Conservation (phyloP, 2,113 vertebrate species). For the Gallinago jamesoni region DNA sequence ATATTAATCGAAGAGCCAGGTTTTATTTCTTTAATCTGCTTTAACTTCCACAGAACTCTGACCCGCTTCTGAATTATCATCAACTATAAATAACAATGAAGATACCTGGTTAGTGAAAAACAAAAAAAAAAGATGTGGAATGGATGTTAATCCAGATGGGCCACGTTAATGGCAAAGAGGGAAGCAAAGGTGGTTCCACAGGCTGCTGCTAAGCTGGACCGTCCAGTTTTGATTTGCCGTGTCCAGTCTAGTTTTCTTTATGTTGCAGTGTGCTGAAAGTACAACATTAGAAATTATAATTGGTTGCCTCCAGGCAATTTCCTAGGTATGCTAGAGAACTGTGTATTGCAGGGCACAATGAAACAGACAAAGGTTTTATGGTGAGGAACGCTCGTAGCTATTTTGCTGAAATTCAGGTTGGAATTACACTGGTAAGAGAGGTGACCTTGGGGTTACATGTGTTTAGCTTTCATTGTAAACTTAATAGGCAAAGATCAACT, state of each 20-base stretch:
- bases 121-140: background rate
- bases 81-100: background rate
- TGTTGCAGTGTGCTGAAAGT: background rate
- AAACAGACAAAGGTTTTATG: background rate
- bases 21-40: slow-evolving; percentile 6
- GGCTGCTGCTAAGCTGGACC: background rate
- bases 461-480: slow-evolving; percentile 50
- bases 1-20: background rate
- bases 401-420: slow-evolving; percentile 16
- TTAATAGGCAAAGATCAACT: slow-evolving; percentile 43
- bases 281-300: slow-evolving; percentile 27
- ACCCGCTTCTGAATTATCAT: background rate
- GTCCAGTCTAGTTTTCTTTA: background rate
- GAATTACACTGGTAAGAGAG: background rate
- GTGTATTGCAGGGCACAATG: background rate
- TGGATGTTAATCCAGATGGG: background rate
- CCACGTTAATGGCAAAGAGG: background rate
- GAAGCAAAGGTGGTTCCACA: background rate
- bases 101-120: background rate
- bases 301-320: background rate
- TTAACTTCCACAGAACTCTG: background rate
- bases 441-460: slow-evolving; percentile 33
- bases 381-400: background rate
- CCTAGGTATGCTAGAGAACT: background rate
- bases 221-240: background rate